These are phyloP conservation scores for Stictonetta naevosa DNA, from an alignment of 2,113 vertebrate species.

Conservation along the genomic window DNA sequence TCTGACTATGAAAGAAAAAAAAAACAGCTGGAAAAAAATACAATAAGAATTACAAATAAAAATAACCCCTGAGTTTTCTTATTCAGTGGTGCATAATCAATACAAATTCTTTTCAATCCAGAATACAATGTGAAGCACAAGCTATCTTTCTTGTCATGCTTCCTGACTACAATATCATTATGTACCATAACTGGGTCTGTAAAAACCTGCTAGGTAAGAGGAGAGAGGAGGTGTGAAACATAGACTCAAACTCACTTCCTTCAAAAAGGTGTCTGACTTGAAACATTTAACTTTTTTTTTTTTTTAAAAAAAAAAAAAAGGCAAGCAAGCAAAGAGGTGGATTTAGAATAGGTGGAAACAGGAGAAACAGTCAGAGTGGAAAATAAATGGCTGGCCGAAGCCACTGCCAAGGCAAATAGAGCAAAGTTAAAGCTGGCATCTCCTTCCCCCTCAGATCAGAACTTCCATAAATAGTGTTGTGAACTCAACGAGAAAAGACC, in stretches of 20 bases:
- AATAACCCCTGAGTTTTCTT: slow-evolving; percentile 54
- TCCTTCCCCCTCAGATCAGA: neutral
- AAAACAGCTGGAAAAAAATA: neutral
- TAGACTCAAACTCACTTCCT: neutral
- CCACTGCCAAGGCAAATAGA: neutral
- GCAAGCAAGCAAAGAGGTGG: neutral
- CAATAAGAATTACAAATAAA: slow-evolving; percentile 55
- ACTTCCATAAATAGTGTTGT: neutral
- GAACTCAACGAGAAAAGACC: neutral
- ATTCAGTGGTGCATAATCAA: slow-evolving; percentile 60
- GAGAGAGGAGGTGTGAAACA: slow-evolving; percentile 42
- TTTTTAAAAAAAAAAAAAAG: neutral
- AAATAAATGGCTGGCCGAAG: neutral
- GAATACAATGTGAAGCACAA: slow-evolving; percentile 37
- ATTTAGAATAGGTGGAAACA: neutral
- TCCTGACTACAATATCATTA: slow-evolving; percentile 57
- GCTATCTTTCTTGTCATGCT: slow-evolving; percentile 52
- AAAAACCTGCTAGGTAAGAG: slow-evolving; percentile 64
- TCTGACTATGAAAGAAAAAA: neutral
- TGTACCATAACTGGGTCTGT: slow-evolving; percentile 57
- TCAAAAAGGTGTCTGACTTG: neutral
- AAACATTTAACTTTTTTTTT: neutral
- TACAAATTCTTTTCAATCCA: slow-evolving; percentile 59
- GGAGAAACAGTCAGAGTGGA: neutral
- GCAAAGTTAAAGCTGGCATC: neutral